These are phyloP conservation scores for Cyprinella venusta DNA, from an alignment of 2,797 vertebrate genomes.

Conservation along the genomic window DNA sequence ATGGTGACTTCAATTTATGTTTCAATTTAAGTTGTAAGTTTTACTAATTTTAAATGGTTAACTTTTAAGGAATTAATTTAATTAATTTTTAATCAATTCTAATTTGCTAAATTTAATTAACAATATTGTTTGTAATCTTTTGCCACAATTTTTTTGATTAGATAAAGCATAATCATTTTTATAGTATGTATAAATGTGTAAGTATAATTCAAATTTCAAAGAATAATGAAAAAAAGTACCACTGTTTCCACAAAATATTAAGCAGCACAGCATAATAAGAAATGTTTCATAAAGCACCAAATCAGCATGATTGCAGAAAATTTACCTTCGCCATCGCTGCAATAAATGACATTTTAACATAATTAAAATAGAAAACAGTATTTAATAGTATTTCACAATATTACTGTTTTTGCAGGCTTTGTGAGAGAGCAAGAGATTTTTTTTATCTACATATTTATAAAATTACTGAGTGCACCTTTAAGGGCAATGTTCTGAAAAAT, in stretches of 20 bases:
- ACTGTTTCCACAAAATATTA: not conserved
- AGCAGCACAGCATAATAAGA: not conserved
- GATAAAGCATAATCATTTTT: no score
- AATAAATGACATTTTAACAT: not conserved
- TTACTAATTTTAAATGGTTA: no score
- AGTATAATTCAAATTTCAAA: not conserved
- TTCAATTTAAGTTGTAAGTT: no score
- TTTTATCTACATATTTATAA: not conserved
- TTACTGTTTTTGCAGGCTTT: not conserved
- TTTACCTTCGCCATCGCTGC: not conserved
- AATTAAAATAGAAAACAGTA: not conserved
- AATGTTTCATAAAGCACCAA: not conserved
- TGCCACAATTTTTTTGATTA: no score
- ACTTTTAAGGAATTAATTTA: no score
- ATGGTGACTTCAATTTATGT: no score
- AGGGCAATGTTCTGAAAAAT: not conserved
- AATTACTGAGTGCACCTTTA: not conserved
- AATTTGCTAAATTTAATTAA: no score
- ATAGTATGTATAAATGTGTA: no score
- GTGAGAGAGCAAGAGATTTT: not conserved
- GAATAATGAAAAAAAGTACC: not conserved
- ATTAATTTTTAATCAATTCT: no score
- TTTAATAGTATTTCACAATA: not conserved
- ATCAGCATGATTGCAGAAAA: not conserved
- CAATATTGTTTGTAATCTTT: no score